Percentiles rank a stretch among this genome's conserved stretches.
Conservation (phyloP, 2,888 invertebrate species). For the Silvanus unidentatus region DNA sequence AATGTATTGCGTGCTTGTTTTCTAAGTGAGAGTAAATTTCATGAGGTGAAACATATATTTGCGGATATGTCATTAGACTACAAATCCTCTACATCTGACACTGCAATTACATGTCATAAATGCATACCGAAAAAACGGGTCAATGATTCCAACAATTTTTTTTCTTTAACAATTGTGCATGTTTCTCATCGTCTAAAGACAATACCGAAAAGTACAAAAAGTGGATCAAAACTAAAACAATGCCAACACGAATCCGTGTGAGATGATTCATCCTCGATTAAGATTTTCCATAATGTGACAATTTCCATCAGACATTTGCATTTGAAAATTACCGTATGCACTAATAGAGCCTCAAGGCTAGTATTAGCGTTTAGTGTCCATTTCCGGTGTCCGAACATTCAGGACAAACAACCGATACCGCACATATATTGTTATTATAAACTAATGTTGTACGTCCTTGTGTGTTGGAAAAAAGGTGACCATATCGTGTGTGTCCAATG, state of each 20-base stretch:
- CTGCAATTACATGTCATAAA: background rate
- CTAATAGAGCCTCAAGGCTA: no score
- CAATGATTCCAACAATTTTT: conserved; percentile 2
- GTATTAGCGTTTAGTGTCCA: no score
- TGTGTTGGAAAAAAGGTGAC: background rate
- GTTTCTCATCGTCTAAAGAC: background rate
- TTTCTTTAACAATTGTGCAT: background rate
- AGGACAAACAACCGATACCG: conserved; percentile 7
- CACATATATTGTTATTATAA: background rate
- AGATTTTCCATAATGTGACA: no score
- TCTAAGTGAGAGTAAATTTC: conserved; percentile 7
- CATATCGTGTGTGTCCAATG: conserved; percentile 10
- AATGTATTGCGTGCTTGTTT: conserved; percentile 2
- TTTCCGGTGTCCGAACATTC: conserved; percentile 14
- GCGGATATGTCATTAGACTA: conserved; percentile 4
- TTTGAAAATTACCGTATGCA: no score
- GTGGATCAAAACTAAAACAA: no score
- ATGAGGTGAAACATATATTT: background rate
- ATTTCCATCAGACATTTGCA: no score
- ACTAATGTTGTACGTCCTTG: conserved; percentile 6
- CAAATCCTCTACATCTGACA: background rate
- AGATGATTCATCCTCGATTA: no score
- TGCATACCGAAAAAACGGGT: conserved; percentile 1
- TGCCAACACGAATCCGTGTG: no score
- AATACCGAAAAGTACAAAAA: background rate